A percentile compares a stretch with the other conserved stretches of the same genome.
Evolutionary conservation across 2,113 vertebrate species (phyloP).

Genomic region (Anseranas semipalmata): DNA sequence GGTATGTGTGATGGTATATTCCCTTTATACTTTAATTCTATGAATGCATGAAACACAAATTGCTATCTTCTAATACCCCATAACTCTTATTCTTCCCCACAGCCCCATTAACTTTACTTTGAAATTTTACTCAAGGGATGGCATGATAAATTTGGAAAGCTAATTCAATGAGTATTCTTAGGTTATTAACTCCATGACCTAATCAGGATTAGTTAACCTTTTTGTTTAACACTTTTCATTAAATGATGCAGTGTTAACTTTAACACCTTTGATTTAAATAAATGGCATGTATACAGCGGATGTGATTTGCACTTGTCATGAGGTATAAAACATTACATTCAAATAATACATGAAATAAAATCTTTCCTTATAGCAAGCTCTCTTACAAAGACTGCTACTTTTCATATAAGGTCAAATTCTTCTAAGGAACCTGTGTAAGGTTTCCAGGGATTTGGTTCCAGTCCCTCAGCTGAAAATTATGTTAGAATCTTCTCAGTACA

Average conservation of each 20-base stretch:
- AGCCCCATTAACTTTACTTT: slow-evolving; percentile 38
- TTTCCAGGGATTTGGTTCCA: neutral
- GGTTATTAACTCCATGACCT: slow-evolving; percentile 48
- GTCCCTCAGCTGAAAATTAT: neutral
- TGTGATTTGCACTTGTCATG: neutral
- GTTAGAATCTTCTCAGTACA: neutral
- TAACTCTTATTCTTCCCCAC: neutral
- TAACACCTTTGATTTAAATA: slow-evolving; percentile 35
- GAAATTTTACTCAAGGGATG: slow-evolving; percentile 44
- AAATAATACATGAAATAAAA: neutral
- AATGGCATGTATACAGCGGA: neutral
- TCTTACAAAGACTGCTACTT: neutral
- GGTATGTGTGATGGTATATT: neutral
- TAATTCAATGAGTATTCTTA: slow-evolving; percentile 45
- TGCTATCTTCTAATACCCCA: neutral
- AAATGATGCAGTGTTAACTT: slow-evolving; percentile 8
- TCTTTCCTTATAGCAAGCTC: neutral
- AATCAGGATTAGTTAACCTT: slow-evolving; percentile 50
- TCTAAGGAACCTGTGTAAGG: neutral
- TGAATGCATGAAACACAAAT: neutral
- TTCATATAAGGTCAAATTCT: neutral
- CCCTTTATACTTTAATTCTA: neutral
- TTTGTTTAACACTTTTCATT: slow-evolving; percentile 36
- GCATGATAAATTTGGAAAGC: slow-evolving; percentile 45
- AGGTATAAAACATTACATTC: neutral